Conservation (phyloP, 2,113 vertebrate species). For the Bombycilla garrulus region DNA sequence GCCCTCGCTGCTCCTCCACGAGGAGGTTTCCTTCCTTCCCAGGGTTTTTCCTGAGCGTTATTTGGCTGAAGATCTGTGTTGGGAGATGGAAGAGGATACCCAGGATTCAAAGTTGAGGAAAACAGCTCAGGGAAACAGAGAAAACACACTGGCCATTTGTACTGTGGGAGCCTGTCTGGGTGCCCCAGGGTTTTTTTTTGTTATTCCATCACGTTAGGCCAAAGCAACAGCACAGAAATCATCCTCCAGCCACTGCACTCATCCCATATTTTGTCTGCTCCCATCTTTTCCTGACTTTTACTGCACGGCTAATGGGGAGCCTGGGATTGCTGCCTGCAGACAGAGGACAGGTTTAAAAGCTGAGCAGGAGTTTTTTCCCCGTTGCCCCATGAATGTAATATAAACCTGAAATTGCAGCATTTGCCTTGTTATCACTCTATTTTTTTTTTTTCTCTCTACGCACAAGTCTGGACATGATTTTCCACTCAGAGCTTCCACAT, state of each 20-base stretch:
- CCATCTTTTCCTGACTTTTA: conserved; percentile 40
- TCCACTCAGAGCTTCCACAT: background rate
- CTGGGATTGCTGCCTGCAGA: conserved; percentile 37
- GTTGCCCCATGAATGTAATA: background rate
- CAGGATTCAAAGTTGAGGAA: background rate
- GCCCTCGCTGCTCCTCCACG: background rate
- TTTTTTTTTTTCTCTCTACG: background rate
- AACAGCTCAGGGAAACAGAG: background rate
- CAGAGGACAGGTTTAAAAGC: background rate
- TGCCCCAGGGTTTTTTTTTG: background rate
- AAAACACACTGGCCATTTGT: conserved; percentile 25
- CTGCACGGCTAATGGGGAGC: conserved; percentile 6
- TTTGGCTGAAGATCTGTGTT: conserved; percentile 27
- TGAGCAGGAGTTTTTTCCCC: background rate
- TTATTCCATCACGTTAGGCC: background rate
- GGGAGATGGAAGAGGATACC: conserved; percentile 45
- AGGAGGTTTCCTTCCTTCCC: no score
- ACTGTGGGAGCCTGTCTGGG: background rate
- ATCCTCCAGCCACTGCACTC: background rate
- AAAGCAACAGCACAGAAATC: conserved; percentile 47
- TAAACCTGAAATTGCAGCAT: conserved; percentile 7
- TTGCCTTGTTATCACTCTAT: background rate
- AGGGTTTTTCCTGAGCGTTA: background rate
- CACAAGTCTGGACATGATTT: background rate
- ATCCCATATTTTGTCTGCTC: conserved; percentile 59